These are phyloP conservation scores for Coturnix japonica DNA, from an alignment of 2,113 vertebrate species.

Conservation along the genomic window DNA sequence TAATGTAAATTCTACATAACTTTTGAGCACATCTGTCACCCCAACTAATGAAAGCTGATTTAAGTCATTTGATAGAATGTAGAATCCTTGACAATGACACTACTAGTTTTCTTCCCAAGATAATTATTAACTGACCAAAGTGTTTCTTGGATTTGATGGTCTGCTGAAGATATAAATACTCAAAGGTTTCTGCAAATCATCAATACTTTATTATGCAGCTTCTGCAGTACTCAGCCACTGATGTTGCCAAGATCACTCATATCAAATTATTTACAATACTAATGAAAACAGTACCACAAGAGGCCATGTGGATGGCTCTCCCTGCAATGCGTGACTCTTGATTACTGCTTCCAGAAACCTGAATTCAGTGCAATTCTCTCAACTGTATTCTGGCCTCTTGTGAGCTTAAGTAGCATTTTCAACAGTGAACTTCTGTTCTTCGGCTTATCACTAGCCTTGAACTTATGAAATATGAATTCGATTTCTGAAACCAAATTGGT, in stretches of 20 bases:
- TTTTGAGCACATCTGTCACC: background rate
- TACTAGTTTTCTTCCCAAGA: background rate
- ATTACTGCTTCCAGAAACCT: background rate
- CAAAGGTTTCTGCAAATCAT: conserved; percentile 51
- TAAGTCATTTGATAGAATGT: conserved; percentile 28
- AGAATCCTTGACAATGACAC: background rate
- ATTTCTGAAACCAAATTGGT: background rate
- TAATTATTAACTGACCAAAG: conserved; percentile 44
- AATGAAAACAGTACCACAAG: background rate
- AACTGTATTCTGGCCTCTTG: background rate
- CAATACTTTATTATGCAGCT: background rate
- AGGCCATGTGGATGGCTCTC: background rate
- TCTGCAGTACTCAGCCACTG: background rate
- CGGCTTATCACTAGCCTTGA: background rate
- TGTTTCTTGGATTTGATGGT: conserved; percentile 72
- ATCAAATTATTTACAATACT: conserved; percentile 9
- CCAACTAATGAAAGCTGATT: background rate
- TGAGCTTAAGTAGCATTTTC: background rate
- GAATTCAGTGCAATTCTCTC: background rate
- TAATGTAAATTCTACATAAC: background rate
- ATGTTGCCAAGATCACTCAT: conserved; percentile 12
- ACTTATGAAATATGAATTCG: background rate
- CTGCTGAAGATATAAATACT: conserved; percentile 62
- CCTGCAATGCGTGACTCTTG: background rate
- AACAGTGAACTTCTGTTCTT: background rate